Conservation (phyloP, 2,888 invertebrate genomes). For the Drosophila nigricruria region DNA sequence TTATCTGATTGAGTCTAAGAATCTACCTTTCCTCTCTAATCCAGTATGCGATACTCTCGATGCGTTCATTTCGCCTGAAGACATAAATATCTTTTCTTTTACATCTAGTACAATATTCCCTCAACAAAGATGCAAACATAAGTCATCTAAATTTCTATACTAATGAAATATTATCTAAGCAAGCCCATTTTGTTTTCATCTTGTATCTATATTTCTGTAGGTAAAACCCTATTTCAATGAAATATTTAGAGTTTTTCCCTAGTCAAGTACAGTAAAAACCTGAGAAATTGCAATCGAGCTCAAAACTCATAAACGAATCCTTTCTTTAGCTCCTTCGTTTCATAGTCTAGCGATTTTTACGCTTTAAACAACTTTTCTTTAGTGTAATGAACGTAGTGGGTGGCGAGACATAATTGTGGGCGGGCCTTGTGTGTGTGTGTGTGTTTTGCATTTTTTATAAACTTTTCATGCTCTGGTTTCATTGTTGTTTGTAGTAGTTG, state of each 20-base stretch:
- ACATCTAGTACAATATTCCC: no score
- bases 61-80: not conserved
- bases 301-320: not conserved
- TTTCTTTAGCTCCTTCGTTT: not conserved
- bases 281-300: not conserved
- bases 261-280: no score
- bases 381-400: not conserved
- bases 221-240: not conserved
- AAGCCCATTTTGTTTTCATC: no score
- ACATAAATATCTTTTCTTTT: no score
- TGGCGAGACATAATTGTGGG: slow-evolving; percentile 30
- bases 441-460: slow-evolving; percentile 69
- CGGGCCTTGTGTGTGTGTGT: slow-evolving; percentile 55
- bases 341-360: slow-evolving; percentile 16
- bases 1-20: no score
- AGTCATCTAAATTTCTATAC: not conserved
- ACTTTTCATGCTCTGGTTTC: slow-evolving; percentile 28
- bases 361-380: not conserved
- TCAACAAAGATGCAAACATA: not conserved
- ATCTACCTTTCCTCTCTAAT: no score
- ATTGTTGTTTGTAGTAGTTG: slow-evolving; percentile 31
- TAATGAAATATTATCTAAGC: not conserved
- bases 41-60: no score
- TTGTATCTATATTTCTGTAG: not conserved
- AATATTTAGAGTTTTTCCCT: not conserved